Evolutionary conservation across 2,888 invertebrate genomes (phyloP).

Genomic region (Noctuana brunneofusca): DNA sequence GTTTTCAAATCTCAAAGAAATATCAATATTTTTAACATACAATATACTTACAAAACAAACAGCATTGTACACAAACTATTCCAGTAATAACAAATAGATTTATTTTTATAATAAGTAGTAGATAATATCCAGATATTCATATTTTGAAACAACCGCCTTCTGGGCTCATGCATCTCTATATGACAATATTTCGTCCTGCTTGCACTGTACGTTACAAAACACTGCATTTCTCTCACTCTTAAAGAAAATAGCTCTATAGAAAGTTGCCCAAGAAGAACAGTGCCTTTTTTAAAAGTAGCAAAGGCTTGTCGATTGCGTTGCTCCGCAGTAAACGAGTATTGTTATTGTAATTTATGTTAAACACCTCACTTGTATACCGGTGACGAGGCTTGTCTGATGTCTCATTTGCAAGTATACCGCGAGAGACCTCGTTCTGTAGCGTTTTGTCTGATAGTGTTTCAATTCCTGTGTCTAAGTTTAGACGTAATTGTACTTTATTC

Average conservation of each 20-base stretch:
- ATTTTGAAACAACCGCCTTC: constrained; percentile 21
- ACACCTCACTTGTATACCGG: constrained; percentile 42
- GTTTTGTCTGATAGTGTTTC: constrained; percentile 26
- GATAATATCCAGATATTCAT: background rate
- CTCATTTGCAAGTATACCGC: constrained; percentile 42
- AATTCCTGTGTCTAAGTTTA: background rate
- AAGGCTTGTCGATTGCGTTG: constrained; percentile 28
- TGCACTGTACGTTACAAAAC: background rate
- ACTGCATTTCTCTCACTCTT: constrained; percentile 1
- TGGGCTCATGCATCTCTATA: constrained; percentile 12
- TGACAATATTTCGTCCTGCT: constrained; percentile 20
- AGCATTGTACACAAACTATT: too few relatives aligned
- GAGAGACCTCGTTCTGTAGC: constrained; percentile 21
- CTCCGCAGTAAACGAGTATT: constrained; percentile 41
- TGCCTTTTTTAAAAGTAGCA: constrained; percentile 30
- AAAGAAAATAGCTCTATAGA: constrained; percentile 12
- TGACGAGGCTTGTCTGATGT: constrained; percentile 43
- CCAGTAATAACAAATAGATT: background rate
- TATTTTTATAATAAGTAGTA: background rate
- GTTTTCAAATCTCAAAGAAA: too few relatives aligned
- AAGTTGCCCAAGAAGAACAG: constrained; percentile 30
- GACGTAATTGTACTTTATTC: constrained; percentile 1
- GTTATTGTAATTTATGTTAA: constrained; percentile 68
- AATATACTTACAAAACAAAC: too few relatives aligned
- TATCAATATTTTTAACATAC: too few relatives aligned